These are phyloP conservation scores for Cepaea hortensis DNA, from an alignment of 2,888 invertebrate genomes.

Conservation along the genomic window DNA sequence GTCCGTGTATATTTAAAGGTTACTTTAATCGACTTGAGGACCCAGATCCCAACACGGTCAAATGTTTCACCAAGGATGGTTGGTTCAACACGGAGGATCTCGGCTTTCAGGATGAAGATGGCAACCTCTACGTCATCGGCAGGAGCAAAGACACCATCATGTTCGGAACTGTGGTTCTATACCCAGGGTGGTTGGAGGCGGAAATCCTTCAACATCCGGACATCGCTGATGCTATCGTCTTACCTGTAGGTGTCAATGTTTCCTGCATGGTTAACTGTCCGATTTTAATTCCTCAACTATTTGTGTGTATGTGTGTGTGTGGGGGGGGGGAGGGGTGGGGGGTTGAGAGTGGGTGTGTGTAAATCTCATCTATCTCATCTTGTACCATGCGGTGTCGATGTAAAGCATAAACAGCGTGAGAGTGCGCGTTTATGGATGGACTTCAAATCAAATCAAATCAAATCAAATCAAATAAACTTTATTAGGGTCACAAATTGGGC, in stretches of 20 bases:
- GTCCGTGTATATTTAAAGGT: background rate
- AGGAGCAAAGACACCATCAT: slow-evolving; percentile 9
- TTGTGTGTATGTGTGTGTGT: too few relatives aligned
- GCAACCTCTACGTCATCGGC: slow-evolving; percentile 11
- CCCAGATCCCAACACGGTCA: slow-evolving; percentile 6
- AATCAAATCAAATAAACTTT: too few relatives aligned
- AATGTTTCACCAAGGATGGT: slow-evolving; percentile 21
- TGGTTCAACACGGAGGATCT: slow-evolving; percentile 13
- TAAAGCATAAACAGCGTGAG: too few relatives aligned
- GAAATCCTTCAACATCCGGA: slow-evolving; percentile 7
- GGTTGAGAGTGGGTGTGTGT: too few relatives aligned
- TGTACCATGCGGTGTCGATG: too few relatives aligned
- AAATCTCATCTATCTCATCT: too few relatives aligned
- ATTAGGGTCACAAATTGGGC: too few relatives aligned
- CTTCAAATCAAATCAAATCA: too few relatives aligned
- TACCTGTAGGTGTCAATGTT: background rate
- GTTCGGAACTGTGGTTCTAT: background rate
- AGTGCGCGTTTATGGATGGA: too few relatives aligned
- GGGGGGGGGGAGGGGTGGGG: too few relatives aligned
- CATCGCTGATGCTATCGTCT: background rate
- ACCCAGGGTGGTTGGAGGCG: slow-evolving; percentile 21
- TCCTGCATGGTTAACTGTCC: background rate
- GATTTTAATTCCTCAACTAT: too few relatives aligned
- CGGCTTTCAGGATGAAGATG: background rate
- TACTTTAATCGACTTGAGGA: slow-evolving; percentile 12